Conservation (phyloP, 2,888 invertebrate genomes). For the Myopa testacea region DNA sequence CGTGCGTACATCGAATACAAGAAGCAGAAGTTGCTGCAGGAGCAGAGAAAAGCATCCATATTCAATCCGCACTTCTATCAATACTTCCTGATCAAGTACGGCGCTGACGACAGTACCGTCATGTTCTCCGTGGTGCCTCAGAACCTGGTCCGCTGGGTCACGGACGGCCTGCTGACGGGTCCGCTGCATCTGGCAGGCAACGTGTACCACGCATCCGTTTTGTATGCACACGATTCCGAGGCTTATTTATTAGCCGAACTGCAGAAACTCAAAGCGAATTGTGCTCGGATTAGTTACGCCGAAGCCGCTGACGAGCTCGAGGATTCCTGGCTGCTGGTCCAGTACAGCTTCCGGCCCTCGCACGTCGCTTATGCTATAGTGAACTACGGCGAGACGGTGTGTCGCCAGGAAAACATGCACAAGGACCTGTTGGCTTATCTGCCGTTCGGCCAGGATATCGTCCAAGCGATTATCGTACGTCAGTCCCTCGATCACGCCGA, state of each 20-base stretch:
- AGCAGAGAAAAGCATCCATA: not conserved
- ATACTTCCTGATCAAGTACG: constrained; percentile 11
- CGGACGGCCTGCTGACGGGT: not conserved
- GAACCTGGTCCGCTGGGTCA: not conserved
- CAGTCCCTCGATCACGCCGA: constrained; percentile 47
- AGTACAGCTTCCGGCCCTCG: constrained; percentile 54
- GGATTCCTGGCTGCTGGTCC: constrained; percentile 56
- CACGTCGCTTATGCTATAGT: constrained; percentile 55
- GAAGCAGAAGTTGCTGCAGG: not conserved
- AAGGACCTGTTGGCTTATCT: constrained; percentile 58
- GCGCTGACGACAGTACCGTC: not conserved
- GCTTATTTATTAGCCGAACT: constrained; percentile 53
- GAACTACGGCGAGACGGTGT: constrained; percentile 51
- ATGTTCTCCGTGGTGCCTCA: constrained; percentile 22
- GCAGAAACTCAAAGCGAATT: constrained; percentile 51
- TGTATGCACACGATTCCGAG: constrained; percentile 50
- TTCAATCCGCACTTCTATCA: not conserved
- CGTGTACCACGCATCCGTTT: constrained; percentile 48
- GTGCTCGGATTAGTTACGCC: constrained; percentile 51
- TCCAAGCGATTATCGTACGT: constrained; percentile 57
- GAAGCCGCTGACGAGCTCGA: constrained; percentile 34
- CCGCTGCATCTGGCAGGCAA: not conserved
- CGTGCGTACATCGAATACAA: constrained; percentile 19
- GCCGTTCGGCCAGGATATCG: constrained; percentile 44
- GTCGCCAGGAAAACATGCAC: constrained; percentile 54